Evolutionary conservation across 2,113 vertebrate genomes (phyloP), one percentile per base, ranked within the genome.

Genomic region (Hucho hucho): DNA sequence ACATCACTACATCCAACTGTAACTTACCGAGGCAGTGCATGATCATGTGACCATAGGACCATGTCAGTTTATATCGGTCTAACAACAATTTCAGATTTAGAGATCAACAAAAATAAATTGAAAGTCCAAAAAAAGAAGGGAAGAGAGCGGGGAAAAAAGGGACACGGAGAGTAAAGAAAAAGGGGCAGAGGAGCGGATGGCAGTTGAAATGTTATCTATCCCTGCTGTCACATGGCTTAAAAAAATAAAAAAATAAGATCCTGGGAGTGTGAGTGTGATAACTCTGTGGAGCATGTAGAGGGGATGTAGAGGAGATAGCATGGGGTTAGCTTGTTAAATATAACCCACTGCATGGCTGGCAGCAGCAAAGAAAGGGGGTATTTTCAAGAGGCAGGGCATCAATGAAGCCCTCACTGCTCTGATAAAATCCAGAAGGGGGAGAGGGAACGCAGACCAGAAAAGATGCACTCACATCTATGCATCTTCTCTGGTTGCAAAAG

Each of bases 331-430:
- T 84, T 18, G 63, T 66, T 26, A 75, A 93, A 93, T 92, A 93
- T 92, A 93, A 92, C 89, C 89, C 88, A 32, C 82, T 87, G 86
- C 85, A 87, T 75, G 88, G 89, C 87, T 92, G 91, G 84, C 90
- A 93, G 89, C 83, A 72, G 83, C 84, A 75, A 86, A 92, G 90
- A 90, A 92, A 93, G 86, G 87, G 87, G 90, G 82, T 82, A 87
- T 86, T 87, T 92, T 92, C 87, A 92, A 91, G 90, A 91, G 90
- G 87, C 84, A 91, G 92, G 91, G 91, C 92, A 93, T 90, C 89
- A 88, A 77, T 88, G 86, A 79, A 91, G 90, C 90, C 90, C 92
- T 87, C 85, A 83, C 75, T 86, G 81, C 80, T 82, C 86, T 72
- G 92, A 94, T 93, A 94, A 92, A 89, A 92, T 91, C 90, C 82